Conservation (phyloP, 2,113 vertebrate species). For the Brachypodius melanocephalos region DNA sequence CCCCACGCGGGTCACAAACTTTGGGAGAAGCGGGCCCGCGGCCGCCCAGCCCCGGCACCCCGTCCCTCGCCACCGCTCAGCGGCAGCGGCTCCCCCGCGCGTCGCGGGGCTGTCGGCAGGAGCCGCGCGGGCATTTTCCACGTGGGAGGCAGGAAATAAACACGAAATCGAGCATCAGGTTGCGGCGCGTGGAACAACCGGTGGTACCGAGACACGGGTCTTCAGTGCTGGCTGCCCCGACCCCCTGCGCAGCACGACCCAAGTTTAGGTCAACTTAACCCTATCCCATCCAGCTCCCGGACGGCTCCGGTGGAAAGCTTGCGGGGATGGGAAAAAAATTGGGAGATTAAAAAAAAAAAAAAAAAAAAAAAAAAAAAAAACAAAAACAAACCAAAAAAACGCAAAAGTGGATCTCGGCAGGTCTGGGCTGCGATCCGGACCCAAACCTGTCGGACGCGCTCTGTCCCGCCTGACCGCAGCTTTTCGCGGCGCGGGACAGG, state of each 20-base stretch:
- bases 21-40: background rate
- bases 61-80: background rate
- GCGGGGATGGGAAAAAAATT: rapidly evolving
- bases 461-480: background rate
- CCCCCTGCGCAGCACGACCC: background rate
- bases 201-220: background rate
- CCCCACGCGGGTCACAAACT: background rate
- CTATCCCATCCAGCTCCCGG: background rate
- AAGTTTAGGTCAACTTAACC: background rate
- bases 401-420: background rate
- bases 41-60: background rate
- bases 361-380: background rate
- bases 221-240: background rate
- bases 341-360: background rate
- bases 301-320: background rate
- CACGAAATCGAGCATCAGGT: background rate
- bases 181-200: background rate
- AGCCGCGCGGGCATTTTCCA: background rate
- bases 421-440: background rate
- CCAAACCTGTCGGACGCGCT: background rate
- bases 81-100: background rate
- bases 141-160: background rate
- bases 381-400: background rate
- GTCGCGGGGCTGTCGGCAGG: background rate
- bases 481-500: background rate